phyloP scores from a whole-genome alignment of 30 jellyfish, hydroid and myxozoan species.

The Sanderia malayensis region DNA sequence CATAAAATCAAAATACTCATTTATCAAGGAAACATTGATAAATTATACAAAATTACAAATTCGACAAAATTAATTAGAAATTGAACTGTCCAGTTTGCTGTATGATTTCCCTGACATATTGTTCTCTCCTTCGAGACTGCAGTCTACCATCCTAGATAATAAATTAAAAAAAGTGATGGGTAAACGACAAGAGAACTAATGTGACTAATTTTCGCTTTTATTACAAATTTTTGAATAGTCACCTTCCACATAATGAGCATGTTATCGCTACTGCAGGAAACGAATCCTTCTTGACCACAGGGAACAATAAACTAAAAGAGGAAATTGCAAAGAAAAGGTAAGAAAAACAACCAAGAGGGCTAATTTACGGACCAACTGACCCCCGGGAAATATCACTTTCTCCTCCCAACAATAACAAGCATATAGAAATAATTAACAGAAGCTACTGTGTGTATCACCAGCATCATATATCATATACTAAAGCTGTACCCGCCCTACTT shows the following conservation, averaged over 20 bases:
- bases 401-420: too few species aligned
- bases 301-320: conserved; percentile 52
- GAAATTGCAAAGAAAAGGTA: background rate
- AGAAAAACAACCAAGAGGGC: background rate
- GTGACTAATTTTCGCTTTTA: background rate
- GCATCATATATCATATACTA: too few species aligned
- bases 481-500: too few species aligned
- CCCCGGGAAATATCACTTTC: too few species aligned
- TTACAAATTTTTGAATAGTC: too few species aligned
- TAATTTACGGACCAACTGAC: too few species aligned
- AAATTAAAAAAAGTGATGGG: background rate
- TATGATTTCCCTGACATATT: background rate
- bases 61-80: too few species aligned
- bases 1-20: too few species aligned
- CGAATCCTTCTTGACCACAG: conserved; percentile 78
- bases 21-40: too few species aligned
- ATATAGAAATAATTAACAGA: too few species aligned
- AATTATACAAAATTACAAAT: too few species aligned
- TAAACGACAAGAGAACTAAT: background rate
- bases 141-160: background rate
- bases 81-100: conserved; percentile 1
- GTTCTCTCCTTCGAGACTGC: background rate
- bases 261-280: conserved; percentile 59
- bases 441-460: too few species aligned
- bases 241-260: conserved; percentile 82